These are phyloP conservation scores for Andrena flavipes DNA, from an alignment of 2,888 invertebrate species.

Conservation along the genomic window DNA sequence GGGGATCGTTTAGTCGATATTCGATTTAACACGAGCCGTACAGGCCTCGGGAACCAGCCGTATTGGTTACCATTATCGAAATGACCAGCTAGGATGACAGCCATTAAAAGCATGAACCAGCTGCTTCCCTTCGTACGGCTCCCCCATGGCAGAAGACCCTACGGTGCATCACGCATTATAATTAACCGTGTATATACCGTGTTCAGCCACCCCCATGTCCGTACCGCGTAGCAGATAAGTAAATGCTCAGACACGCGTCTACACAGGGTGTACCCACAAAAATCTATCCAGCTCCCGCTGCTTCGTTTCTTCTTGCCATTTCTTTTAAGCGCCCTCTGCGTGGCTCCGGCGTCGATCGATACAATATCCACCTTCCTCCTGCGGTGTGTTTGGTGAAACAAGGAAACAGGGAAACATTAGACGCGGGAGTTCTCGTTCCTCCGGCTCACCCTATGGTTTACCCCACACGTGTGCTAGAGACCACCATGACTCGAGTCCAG, in stretches of 20 bases:
- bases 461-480: constrained; percentile 38
- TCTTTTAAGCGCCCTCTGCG: neutral
- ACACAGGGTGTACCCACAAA: constrained; percentile 46
- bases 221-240: constrained; percentile 61
- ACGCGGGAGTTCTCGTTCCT: neutral
- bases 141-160: constrained; percentile 69
- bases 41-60: constrained; percentile 11
- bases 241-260: constrained; percentile 52
- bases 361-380: neutral
- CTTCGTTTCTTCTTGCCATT: neutral
- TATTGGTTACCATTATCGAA: constrained; percentile 78
- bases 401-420: neutral
- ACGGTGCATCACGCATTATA: constrained; percentile 69
- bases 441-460: constrained; percentile 42
- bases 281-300: neutral
- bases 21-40: constrained; percentile 59
- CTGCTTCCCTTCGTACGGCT: constrained; percentile 69
- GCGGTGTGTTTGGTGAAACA: neutral
- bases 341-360: neutral
- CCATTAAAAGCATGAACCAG: constrained; percentile 75
- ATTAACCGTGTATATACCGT: constrained; percentile 69
- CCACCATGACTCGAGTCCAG: constrained; percentile 78
- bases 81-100: constrained; percentile 77
- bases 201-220: constrained; percentile 71
- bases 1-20: constrained; percentile 38